Evolutionary conservation across 2,888 invertebrate genomes (phyloP).

Genomic region (Zaprionus obscuricornis): DNA sequence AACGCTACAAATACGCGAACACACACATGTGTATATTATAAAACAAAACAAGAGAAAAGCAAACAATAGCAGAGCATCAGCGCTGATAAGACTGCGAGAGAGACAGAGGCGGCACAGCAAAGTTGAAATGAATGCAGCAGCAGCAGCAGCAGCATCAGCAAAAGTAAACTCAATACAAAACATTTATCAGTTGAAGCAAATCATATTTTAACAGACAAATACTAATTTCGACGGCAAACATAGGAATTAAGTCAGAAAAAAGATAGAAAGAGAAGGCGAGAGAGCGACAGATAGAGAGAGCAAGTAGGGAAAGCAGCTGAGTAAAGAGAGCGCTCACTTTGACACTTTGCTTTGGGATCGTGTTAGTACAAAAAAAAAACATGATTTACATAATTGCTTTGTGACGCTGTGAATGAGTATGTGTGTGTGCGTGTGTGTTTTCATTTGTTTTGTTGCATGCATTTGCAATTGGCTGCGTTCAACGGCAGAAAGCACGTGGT

Average conservation of each 20-base stretch:
- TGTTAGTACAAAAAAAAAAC: constrained; percentile 40
- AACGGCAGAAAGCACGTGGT: constrained; percentile 74
- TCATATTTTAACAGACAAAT: constrained; percentile 36
- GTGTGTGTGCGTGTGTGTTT: not conserved
- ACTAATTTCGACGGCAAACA: constrained; percentile 53
- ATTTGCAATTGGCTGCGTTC: constrained; percentile 33
- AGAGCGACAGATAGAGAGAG: constrained; percentile 8
- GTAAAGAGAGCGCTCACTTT: constrained; percentile 1
- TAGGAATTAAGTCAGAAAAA: constrained; percentile 50
- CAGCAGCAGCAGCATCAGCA: constrained; percentile 14
- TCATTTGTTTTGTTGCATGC: constrained; percentile 52
- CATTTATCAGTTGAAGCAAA: constrained; percentile 13
- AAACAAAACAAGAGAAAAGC: constrained; percentile 57
- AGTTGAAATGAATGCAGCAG: not conserved
- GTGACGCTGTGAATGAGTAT: not conserved
- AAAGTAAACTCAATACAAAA: constrained; percentile 10
- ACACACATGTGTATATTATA: constrained; percentile 19
- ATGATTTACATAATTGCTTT: constrained; percentile 73
- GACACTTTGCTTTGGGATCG: constrained; percentile 4
- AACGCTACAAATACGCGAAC: not conserved
- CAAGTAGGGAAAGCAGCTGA: constrained; percentile 6
- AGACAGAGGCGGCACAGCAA: constrained; percentile 3
- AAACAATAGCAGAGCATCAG: constrained; percentile 29
- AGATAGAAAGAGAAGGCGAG: constrained; percentile 23
- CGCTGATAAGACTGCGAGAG: constrained; percentile 51